phyloP scores from a whole-genome alignment of 2,888 invertebrate species.

The Monopis laevigella region DNA sequence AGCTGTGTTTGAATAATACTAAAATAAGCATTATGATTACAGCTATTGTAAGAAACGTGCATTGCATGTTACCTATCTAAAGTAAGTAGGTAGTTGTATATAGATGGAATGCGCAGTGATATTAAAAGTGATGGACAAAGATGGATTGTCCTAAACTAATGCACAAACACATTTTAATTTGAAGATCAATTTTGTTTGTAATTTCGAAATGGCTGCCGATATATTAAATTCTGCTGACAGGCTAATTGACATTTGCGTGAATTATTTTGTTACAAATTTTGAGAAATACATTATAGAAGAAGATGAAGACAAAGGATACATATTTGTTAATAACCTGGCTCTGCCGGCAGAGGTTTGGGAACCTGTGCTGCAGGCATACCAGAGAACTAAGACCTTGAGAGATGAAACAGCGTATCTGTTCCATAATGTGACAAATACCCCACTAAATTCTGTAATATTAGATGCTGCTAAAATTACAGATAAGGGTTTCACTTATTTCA shows the following conservation, averaged over 20 bases:
- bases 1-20: too few relatives aligned
- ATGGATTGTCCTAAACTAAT: too few relatives aligned
- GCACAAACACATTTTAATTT: too few relatives aligned
- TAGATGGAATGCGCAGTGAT: too few relatives aligned
- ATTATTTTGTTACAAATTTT: constrained; percentile 70
- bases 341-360: constrained; percentile 80
- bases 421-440: constrained; percentile 71
- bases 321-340: constrained; percentile 68
- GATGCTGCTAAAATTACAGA: constrained; percentile 78
- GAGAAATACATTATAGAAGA: constrained; percentile 67
- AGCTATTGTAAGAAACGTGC: too few relatives aligned
- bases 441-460: constrained; percentile 74
- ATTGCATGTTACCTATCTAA: too few relatives aligned
- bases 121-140: too few relatives aligned
- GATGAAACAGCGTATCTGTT: constrained; percentile 78
- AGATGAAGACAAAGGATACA: constrained; percentile 44
- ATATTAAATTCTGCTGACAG: constrained; percentile 68
- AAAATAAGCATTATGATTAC: too few relatives aligned
- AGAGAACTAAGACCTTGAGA: constrained; percentile 64
- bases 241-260: constrained; percentile 71
- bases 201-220: too few relatives aligned
- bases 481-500: constrained; percentile 73
- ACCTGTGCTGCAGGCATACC: constrained; percentile 68
- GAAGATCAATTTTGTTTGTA: too few relatives aligned
- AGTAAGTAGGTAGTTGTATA: too few relatives aligned